Conservation (phyloP, 2,888 invertebrate genomes). For the Coelinius sp. region DNA sequence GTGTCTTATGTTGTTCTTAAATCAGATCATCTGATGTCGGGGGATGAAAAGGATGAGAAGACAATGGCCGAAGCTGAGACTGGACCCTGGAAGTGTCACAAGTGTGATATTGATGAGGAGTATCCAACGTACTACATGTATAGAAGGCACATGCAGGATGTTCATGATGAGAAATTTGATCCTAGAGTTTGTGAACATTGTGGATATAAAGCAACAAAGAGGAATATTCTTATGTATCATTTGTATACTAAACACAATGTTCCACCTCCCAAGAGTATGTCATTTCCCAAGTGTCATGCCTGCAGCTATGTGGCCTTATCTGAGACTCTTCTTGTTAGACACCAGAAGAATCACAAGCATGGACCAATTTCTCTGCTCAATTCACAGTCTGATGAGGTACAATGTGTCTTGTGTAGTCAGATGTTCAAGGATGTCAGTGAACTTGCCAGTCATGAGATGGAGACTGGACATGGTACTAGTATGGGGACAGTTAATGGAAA, state of each 20-base stretch:
- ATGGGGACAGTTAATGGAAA: constrained; percentile 46
- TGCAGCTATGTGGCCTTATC: constrained; percentile 85
- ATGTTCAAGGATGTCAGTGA: constrained; percentile 58
- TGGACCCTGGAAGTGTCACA: constrained; percentile 87
- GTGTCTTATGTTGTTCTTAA: constrained; percentile 73
- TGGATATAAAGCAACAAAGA: constrained; percentile 82
- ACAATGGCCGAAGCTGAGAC: constrained; percentile 74
- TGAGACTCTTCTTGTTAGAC: constrained; percentile 79
- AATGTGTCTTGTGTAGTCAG: constrained; percentile 59
- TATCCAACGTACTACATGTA: constrained; percentile 86
- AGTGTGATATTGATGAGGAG: constrained; percentile 75
- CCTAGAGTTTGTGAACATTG: constrained; percentile 87
- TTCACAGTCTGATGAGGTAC: constrained; percentile 52
- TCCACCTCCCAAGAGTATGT: constrained; percentile 78
- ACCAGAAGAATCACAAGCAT: constrained; percentile 78
- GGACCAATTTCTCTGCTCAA: constrained; percentile 53
- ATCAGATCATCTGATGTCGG: constrained; percentile 65
- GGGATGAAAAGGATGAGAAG: constrained; percentile 49
- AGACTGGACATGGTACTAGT: constrained; percentile 57
- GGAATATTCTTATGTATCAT: constrained; percentile 84
- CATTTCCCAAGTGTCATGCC: constrained; percentile 84
- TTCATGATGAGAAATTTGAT: constrained; percentile 85
- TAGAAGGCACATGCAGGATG: constrained; percentile 85
- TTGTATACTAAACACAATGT: constrained; percentile 85
- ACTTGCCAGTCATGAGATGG: constrained; percentile 62